Evolutionary conservation across 2,797 vertebrate genomes (phyloP), one percentile per base, ranked within the genome.

Genomic region (Protosalanx chinensis): DNA sequence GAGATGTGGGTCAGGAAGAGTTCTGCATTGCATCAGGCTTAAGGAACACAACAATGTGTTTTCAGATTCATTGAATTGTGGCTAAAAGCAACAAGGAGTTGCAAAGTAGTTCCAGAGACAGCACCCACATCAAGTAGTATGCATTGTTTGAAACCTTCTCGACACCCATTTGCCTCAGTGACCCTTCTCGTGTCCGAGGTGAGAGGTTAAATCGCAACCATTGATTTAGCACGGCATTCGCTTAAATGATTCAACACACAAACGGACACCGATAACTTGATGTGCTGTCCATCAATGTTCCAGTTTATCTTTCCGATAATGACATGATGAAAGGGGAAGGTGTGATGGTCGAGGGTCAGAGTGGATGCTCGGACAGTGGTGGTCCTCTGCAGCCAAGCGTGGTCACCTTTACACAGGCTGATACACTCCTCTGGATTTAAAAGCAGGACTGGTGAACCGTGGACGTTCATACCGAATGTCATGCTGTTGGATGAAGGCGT

Each of bases 141-240:
- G 46, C 27, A 58, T 65, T 71, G 37, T 79, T 77, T 76, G 79
- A 35, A 51, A 70, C 51, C 67, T 0, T 13, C 71, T 53, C 53
- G 41, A 64, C 41, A 72, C 70, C 56, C 68, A 74, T 84, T 79
- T 23, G 62, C 80, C 70, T 81, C 15, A 23, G 5, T 79, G 69
- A 79, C 76, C 79, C 77, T 81, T 16, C 7, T 27, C 41, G 79
- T 82, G 82, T 86, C 82, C 57, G 72, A 73, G 75, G 76, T 33
- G 3, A 82, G 65, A 66, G 80, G 82, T 87, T 80, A 82, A 81
- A 62, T 58, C 80, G 75, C 23, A 61, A 67, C 69, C 70, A 56
- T 20, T 82, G 83, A 85, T 76, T 79, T 76, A 82, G 72, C 64
- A 58, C 20, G n/a, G 68, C 80, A 85, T 87, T 88, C 76, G 76